Evolutionary conservation across 2,888 invertebrate species (phyloP).

Genomic region (Gonocerus acuteangulatus): DNA sequence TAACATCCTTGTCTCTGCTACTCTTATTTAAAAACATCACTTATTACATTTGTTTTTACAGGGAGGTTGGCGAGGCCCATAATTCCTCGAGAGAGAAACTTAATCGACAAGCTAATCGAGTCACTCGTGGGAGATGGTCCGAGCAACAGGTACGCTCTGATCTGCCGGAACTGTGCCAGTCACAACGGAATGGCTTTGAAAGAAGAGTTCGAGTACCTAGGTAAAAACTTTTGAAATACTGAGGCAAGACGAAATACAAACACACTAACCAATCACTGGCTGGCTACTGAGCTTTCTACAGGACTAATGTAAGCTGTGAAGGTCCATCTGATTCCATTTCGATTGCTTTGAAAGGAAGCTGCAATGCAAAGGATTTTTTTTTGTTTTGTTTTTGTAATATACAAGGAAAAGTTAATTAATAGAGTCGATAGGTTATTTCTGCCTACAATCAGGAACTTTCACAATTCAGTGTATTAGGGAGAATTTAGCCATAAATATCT

Average conservation of each 20-base stretch:
- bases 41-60: background rate
- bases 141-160: constrained; percentile 86
- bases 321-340: background rate
- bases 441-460: too few relatives aligned
- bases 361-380: too few relatives aligned
- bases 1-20: too few relatives aligned
- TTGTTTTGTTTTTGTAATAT: too few relatives aligned
- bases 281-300: background rate
- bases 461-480: too few relatives aligned
- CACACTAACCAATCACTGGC: background rate
- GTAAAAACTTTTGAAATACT: constrained; percentile 36
- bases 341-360: background rate
- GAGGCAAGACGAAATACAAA: background rate
- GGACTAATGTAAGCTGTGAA: too few relatives aligned
- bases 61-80: constrained; percentile 51
- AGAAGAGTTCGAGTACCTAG: constrained; percentile 63
- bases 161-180: constrained; percentile 79
- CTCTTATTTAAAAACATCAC: too few relatives aligned
- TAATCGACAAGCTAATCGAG: constrained; percentile 84
- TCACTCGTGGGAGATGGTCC: constrained; percentile 94
- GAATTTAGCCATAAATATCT: too few relatives aligned
- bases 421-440: too few relatives aligned
- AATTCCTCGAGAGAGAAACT: constrained; percentile 64
- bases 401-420: too few relatives aligned
- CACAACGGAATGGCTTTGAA: constrained; percentile 85